Base-by-base conservation (phyloP, 1,140 invertebrate genomes). In the Sitodiplosis mosellana region DNA sequence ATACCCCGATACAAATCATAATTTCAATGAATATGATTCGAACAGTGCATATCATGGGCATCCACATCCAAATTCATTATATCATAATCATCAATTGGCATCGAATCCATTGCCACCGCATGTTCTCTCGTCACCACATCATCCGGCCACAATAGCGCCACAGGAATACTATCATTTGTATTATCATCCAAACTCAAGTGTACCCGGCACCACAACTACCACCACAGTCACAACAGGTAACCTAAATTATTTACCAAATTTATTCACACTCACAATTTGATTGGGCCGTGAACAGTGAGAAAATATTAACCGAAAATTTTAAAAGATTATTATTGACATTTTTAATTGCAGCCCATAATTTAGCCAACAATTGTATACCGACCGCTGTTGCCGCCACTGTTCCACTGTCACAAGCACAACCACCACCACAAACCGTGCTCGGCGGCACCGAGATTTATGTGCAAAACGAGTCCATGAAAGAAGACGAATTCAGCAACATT, bases 401-500 rank as follows among this genome's bases (percentile, higher is more conserved):
- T 14, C 20, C 19, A 14, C 5, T 21, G 20, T 11, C 19, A 22
- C 4, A 3, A 10, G 3, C 27, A 27, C 27, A 2, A 22, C 59
- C 34, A 66, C 61, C 45, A 60, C 60, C 17, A 63, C 59, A 48
- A 56, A 65, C 14, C 66, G 66, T 49, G 57, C 56, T 51, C 2
- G 42, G 46, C 1, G 54, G 58, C 1, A 53, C 55, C 2, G 61
- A 63, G 17, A 55, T 50, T 5, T 59, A 65, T 0, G 56, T 57
- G 4, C 56, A 66, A 11, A 63, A 69, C 2, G 76, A 74, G 20
- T 61, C 71, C 19, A 65, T 72, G 18, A 78, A 81, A 52, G 83
- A 85, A 45, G 83, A 86, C 50, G 83, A 87, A 58, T 87, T 87
- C 65, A 86, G 83, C 66, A 82, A 84, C 51, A 87, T 87, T 54